A percentile compares a stretch with the other conserved stretches of the same genome.
Evolutionary conservation across 2,797 vertebrate genomes (phyloP).

Genomic region (Ibycter americanus): DNA sequence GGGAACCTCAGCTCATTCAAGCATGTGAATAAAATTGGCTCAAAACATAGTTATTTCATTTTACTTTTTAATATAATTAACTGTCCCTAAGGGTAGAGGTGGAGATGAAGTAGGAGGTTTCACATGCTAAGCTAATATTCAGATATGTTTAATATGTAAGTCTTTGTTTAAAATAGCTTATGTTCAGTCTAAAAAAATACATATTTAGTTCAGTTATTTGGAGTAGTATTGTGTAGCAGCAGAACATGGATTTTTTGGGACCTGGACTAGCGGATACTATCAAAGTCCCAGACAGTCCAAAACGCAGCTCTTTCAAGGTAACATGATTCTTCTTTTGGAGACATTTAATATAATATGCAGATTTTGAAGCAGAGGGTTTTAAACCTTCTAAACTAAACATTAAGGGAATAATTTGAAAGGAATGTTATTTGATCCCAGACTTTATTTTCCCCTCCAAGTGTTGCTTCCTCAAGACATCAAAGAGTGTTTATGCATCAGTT

Average conservation of each 20-base stretch:
- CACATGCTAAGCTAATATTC: neutral
- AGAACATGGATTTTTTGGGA: neutral
- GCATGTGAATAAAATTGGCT: neutral
- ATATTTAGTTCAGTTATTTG: neutral
- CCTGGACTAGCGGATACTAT: fast-evolving
- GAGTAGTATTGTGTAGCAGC: neutral
- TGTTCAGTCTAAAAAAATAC: neutral
- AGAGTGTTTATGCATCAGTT: neutral
- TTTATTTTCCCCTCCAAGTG: neutral
- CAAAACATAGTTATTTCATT: neutral
- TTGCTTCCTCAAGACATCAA: neutral
- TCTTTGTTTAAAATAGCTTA: neutral
- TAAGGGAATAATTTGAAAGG: conserved; percentile 6
- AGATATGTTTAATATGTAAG: neutral
- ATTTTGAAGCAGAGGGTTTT: neutral
- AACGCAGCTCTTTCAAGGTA: neutral
- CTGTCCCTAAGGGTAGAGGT: neutral
- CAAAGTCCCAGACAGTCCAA: neutral
- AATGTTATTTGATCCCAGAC: neutral
- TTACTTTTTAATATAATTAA: neutral
- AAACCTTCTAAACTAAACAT: neutral
- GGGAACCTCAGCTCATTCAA: neutral
- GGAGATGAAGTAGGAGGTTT: neutral
- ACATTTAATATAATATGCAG: neutral
- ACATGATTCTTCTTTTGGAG: neutral